Evolutionary conservation across 2,888 invertebrate genomes (phyloP).

Genomic region (Leptothorax acervorum): DNA sequence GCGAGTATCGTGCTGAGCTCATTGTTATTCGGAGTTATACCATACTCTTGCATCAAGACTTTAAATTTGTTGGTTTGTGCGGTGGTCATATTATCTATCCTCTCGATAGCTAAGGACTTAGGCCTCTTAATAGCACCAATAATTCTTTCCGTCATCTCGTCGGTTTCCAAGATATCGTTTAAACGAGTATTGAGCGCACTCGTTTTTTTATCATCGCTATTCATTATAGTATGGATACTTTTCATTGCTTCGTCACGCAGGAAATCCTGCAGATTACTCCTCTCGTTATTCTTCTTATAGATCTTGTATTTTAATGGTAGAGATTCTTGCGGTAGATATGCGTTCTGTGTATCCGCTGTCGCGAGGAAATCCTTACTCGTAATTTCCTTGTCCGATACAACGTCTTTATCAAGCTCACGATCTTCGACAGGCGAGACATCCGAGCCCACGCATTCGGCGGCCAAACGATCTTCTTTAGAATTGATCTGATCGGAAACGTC

Average conservation of each 20-base stretch:
- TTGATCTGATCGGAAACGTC: not conserved
- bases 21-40: constrained; percentile 82
- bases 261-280: constrained; percentile 55
- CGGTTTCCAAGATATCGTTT: constrained; percentile 14
- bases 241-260: constrained; percentile 57
- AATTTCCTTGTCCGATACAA: not conserved
- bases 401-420: not conserved
- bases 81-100: constrained; percentile 87
- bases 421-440: not conserved
- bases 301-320: constrained; percentile 32
- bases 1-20: constrained; percentile 58
- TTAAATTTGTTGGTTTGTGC: constrained; percentile 88
- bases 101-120: constrained; percentile 62
- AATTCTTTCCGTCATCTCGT: constrained; percentile 24
- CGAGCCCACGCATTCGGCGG: not conserved
- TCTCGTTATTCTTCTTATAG: constrained; percentile 63
- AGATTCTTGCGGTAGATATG: not conserved
- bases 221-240: constrained; percentile 19
- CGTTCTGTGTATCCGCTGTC: not conserved
- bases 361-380: not conserved
- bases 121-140: constrained; percentile 61
- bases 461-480: not conserved
- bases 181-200: not conserved
- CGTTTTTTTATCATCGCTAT: not conserved
- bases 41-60: constrained; percentile 88